Conservation (phyloP, 2,113 vertebrate species). For the Cathartes aura region DNA sequence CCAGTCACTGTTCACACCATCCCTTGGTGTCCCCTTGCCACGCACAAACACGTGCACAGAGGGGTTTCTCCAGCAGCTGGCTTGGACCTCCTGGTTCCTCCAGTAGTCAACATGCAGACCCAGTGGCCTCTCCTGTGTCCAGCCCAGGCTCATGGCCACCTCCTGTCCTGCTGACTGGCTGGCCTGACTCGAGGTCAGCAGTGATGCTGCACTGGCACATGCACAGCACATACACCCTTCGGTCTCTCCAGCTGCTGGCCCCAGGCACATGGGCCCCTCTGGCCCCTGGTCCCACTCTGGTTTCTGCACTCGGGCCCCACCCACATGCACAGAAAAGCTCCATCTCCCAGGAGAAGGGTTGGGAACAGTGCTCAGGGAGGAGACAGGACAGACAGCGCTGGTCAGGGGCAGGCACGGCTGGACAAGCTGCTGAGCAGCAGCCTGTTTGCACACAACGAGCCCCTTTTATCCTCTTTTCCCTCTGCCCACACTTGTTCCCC, state of each 20-base stretch:
- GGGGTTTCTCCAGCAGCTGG: not conserved
- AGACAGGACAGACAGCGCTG: not conserved
- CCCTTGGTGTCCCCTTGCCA: not conserved
- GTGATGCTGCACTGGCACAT: fast-evolving
- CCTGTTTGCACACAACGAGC: not conserved
- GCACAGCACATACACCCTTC: fast-evolving
- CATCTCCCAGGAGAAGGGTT: not conserved
- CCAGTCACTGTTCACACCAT: not conserved
- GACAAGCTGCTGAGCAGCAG: not conserved
- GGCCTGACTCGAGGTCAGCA: fast-evolving
- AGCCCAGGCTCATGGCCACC: fast-evolving
- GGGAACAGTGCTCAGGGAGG: not conserved
- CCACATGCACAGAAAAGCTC: not conserved
- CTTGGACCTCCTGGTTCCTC: not conserved
- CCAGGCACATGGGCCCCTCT: not conserved
- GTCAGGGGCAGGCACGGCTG: too few species aligned
- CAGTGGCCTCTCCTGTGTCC: not conserved
- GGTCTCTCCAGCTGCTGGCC: not conserved
- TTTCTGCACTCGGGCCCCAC: too few species aligned
- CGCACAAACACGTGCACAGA: fast-evolving
- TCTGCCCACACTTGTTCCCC: not conserved
- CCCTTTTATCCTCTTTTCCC: not conserved
- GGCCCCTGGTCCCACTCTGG: too few species aligned
- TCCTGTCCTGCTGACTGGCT: too few species aligned
- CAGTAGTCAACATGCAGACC: not conserved